Evolutionary conservation across 2,113 vertebrate species (phyloP).

Genomic region (Catagonus wagneri): DNA sequence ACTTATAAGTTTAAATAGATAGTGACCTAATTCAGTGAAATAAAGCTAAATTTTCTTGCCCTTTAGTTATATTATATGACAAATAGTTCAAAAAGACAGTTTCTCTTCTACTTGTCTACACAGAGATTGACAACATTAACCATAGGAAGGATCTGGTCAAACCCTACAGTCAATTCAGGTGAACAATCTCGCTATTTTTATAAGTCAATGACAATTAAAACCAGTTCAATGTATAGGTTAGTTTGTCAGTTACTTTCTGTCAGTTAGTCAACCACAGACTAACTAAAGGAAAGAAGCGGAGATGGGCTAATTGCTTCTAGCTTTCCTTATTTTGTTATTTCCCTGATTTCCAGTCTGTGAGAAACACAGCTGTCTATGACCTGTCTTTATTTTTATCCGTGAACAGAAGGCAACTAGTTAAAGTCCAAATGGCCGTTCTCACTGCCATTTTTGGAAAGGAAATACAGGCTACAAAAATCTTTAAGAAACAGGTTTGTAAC

Average conservation of each 20-base stretch:
- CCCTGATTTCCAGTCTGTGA: slow-evolving; percentile 4
- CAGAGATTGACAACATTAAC: slow-evolving; percentile 1
- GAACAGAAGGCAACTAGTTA: not conserved
- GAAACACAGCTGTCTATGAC: not conserved
- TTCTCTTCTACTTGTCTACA: slow-evolving; percentile 53
- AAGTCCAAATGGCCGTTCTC: not conserved
- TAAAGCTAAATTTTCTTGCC: slow-evolving; percentile 34
- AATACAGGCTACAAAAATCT: not conserved
- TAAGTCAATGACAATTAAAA: slow-evolving; percentile 55
- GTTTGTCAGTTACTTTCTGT: slow-evolving; percentile 52
- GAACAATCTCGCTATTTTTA: not conserved
- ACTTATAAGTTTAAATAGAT: slow-evolving; percentile 3
- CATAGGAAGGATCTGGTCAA: slow-evolving; percentile 42
- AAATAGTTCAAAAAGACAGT: slow-evolving; percentile 27
- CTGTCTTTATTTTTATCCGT: slow-evolving; percentile 24
- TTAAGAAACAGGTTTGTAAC: slow-evolving; percentile 16
- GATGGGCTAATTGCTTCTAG: not conserved
- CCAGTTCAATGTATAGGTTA: not conserved
- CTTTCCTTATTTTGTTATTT: not conserved
- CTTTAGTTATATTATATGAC: slow-evolving; percentile 41
- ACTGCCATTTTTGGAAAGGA: not conserved
- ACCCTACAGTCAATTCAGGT: slow-evolving; percentile 7
- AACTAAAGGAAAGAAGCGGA: slow-evolving; percentile 7
- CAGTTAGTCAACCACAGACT: not conserved
- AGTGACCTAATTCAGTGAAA: slow-evolving; percentile 50